These are phyloP conservation scores for Pseudochromis fuscus DNA, from an alignment of 2,797 vertebrate species.

Conservation along the genomic window DNA sequence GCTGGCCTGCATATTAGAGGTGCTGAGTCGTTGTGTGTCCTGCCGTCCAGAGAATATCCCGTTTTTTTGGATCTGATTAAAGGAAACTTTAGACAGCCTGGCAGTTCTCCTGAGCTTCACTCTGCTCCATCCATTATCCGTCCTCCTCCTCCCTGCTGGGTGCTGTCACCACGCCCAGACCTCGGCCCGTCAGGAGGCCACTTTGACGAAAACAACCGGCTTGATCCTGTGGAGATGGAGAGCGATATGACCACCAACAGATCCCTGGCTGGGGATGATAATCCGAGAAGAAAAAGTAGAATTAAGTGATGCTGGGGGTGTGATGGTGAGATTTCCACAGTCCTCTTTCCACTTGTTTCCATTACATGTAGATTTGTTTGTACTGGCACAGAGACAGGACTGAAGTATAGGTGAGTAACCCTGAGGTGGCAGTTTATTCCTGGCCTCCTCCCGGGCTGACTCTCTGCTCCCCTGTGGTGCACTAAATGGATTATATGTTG, in stretches of 20 bases:
- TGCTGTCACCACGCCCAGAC: slow-evolving; percentile 1
- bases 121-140: background rate
- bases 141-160: slow-evolving; percentile 10
- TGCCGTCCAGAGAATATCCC: background rate
- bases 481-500: slow-evolving; percentile 50
- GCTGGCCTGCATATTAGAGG: background rate
- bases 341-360: background rate
- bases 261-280: background rate
- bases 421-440: background rate
- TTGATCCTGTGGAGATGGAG: background rate
- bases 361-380: background rate
- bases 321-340: background rate
- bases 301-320: background rate
- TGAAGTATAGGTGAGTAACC: background rate
- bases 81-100: background rate
- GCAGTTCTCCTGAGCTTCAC: slow-evolving; percentile 9
- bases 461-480: slow-evolving; percentile 21
- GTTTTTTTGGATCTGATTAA: background rate
- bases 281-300: background rate
- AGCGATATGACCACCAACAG: background rate
- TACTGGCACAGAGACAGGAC: background rate
- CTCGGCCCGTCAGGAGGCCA: background rate
- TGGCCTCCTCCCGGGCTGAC: background rate
- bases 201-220: slow-evolving; percentile 2
- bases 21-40: background rate